Percentiles rank a stretch among this genome's conserved stretches.
phyloP scores from a whole-genome alignment of 2,888 invertebrate genomes.

The Phalangium opilio region DNA sequence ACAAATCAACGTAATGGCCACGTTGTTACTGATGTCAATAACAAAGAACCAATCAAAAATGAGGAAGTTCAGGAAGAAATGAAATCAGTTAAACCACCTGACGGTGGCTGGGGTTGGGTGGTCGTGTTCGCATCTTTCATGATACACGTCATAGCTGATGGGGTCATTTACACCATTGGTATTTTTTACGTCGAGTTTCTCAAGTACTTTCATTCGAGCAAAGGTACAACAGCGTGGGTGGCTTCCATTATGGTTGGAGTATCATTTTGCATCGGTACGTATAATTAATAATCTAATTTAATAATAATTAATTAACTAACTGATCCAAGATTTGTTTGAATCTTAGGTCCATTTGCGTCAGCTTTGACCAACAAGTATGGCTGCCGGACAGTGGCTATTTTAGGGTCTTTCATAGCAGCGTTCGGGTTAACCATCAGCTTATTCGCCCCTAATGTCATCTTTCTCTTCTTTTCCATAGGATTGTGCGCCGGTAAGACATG shows the following conservation, averaged over 20 bases:
- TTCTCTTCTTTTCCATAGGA: conserved; percentile 82
- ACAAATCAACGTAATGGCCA: too few species aligned
- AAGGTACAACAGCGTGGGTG: conserved; percentile 79
- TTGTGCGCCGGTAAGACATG: conserved; percentile 52
- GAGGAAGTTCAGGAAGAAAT: neutral
- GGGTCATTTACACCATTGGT: conserved; percentile 94
- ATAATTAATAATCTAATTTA: too few species aligned
- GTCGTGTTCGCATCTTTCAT: conserved; percentile 89
- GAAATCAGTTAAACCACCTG: conserved; percentile 37
- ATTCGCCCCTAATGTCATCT: conserved; percentile 64
- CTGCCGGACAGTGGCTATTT: conserved; percentile 76
- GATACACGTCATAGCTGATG: conserved; percentile 85
- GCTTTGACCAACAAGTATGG: conserved; percentile 89
- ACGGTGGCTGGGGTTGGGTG: conserved; percentile 91
- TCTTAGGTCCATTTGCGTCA: conserved; percentile 81
- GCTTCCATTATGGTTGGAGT: conserved; percentile 86
- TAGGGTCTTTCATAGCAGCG: conserved; percentile 57
- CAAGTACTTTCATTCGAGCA: conserved; percentile 64
- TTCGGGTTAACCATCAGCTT: conserved; percentile 61
- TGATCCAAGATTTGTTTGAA: neutral
- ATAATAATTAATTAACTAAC: too few species aligned
- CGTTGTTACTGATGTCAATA: too few species aligned
- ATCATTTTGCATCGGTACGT: conserved; percentile 78
- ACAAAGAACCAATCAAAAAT: neutral
- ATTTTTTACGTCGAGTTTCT: conserved; percentile 78